Evolutionary conservation across 2,888 invertebrate genomes (phyloP).

Genomic region (Sacculina carcini): DNA sequence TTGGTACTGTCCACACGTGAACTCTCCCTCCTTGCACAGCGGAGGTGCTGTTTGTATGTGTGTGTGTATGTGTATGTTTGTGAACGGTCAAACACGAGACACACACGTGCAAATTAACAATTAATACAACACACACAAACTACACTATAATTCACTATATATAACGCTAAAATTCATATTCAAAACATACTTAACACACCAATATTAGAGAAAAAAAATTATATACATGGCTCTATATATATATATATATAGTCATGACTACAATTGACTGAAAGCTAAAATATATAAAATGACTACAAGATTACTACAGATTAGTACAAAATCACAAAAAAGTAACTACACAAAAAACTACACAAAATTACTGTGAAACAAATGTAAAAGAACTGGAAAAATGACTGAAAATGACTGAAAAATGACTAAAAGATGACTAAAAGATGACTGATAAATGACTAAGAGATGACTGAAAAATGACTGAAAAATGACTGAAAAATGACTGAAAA

Average conservation of each 20-base stretch:
- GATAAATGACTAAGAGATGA: background rate
- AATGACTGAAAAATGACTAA: background rate
- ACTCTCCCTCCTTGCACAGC: slow-evolving; percentile 69
- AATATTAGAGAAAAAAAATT: no score
- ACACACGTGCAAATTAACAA: background rate
- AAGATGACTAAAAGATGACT: background rate
- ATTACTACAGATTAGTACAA: no score
- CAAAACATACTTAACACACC: no score
- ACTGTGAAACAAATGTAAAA: background rate
- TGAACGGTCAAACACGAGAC: background rate
- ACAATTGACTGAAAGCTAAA: background rate
- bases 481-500: background rate
- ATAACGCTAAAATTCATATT: no score
- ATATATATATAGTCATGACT: background rate
- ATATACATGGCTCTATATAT: no score
- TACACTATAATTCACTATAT: background rate
- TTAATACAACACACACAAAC: background rate
- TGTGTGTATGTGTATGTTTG: background rate
- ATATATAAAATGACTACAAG: background rate
- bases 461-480: background rate
- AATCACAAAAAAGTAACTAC: background rate
- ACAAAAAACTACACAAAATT: background rate
- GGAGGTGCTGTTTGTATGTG: slow-evolving; percentile 49
- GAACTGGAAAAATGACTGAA: background rate
- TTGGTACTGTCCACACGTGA: slow-evolving; percentile 73